A percentile compares a stretch with the other conserved stretches of the same genome.
phyloP scores from a whole-genome alignment of 35 echinoderm and acorn worm genomes.

The Heliocidaris tuberculata region DNA sequence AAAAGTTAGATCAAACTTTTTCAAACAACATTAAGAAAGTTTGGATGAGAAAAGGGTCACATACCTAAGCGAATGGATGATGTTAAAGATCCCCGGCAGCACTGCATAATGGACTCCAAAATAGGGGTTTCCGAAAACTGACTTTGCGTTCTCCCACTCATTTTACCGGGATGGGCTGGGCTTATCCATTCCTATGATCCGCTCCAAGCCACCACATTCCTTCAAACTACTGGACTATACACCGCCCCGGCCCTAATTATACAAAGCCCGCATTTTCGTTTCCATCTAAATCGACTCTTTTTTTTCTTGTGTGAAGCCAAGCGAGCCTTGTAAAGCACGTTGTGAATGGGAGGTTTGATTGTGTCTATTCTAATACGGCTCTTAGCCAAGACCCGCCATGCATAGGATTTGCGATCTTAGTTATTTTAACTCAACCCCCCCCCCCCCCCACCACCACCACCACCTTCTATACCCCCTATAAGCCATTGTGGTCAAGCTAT shows the following conservation, averaged over 20 bases:
- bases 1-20: not conserved
- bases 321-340: conserved; percentile 10
- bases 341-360: not conserved
- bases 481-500: conserved; percentile 25
- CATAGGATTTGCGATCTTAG: not conserved
- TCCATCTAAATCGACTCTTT: conserved; percentile 43
- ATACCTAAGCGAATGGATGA: conserved; percentile 30
- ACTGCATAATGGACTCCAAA: conserved; percentile 36
- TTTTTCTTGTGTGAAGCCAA: conserved; percentile 38
- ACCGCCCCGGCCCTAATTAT: conserved; percentile 20
- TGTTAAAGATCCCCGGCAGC: conserved; percentile 38
- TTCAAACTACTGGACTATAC: conserved; percentile 38
- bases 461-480: not conserved
- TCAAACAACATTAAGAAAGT: not conserved
- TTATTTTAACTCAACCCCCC: not conserved
- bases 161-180: not conserved
- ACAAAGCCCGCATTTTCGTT: conserved; percentile 40
- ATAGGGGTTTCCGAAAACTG: not conserved
- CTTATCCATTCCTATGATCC: conserved; percentile 6
- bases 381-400: not conserved
- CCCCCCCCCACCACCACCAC: no score
- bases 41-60: not conserved
- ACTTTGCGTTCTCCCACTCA: not conserved
- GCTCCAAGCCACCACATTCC: not conserved
- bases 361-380: not conserved